Evolutionary conservation across 2,888 invertebrate genomes (phyloP), one percentile per base, ranked within the genome.

Genomic region (Agonopterix subpropinquella): DNA sequence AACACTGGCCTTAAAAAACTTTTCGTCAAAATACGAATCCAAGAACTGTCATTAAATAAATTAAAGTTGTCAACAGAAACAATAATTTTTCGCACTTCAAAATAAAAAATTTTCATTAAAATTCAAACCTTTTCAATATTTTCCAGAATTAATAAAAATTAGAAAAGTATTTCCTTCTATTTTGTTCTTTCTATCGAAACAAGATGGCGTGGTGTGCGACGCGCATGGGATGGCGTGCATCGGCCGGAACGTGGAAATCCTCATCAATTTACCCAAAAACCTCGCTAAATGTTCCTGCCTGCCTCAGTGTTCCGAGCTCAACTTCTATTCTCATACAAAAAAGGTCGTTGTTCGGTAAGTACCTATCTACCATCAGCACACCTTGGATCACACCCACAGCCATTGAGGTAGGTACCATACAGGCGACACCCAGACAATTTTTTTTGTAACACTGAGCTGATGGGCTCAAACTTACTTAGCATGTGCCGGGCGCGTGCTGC

Each of bases 201-300:
- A 78, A 89, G 89, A 87, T 84, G 89, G 89, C 73, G 77, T 71
- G 51, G 67, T 82, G 48, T 90, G 90, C 55, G 87, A 89, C 65
- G 79, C 89, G 58, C 77, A 78, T 59, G 90, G 90, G 43, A 86
- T 90, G 81, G 85, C 86, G 53, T 90, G 90, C 65, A 80, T 90
- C 74, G 86, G 89, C 4, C 61, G 86, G 35, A 83, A 89, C 62
- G 85, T 85, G 44, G 87, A 89, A 52, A 82, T 86, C 47, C 82
- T 90, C 61, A 81, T 89, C 65, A 89, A 86, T 59, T 68, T 90
- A 41, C 88, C 86, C 11, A 80, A 81, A 59, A 86, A 89, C 64
- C 75, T 89, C 53, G 89, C 89, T 49, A 87, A 88, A 57, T 89
- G 89, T 64, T 66, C 81, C 59, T 89, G 89, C 59, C 64, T 81